Evolutionary conservation across 2,797 vertebrate genomes (phyloP).

Genomic region (Telmatherina bonti): DNA sequence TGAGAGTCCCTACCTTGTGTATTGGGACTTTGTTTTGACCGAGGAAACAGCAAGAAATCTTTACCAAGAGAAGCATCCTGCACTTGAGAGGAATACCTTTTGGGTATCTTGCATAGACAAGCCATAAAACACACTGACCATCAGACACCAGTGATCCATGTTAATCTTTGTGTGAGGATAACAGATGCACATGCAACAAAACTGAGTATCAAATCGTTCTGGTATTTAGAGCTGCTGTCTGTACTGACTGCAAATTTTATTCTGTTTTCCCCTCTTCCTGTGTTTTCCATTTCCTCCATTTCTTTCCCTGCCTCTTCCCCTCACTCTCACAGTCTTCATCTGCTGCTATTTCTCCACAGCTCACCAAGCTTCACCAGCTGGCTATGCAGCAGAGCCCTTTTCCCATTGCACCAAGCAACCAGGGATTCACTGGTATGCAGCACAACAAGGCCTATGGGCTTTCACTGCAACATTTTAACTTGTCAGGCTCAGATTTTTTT

Average conservation of each 20-base stretch:
- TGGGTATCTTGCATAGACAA: constrained; percentile 45
- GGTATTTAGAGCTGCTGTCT: constrained; percentile 40
- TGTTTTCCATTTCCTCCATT: constrained; percentile 70
- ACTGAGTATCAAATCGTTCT: neutral
- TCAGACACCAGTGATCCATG: constrained; percentile 23
- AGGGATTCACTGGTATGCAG: constrained; percentile 95
- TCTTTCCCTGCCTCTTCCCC: constrained; percentile 75
- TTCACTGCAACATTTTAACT: constrained; percentile 6
- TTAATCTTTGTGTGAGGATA: constrained; percentile 10
- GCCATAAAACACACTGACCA: constrained; percentile 17
- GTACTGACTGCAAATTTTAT: constrained; percentile 64
- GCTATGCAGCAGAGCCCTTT: constrained; percentile 99
- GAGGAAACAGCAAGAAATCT: constrained; percentile 41
- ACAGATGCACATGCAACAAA: neutral
- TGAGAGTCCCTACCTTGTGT: constrained; percentile 11
- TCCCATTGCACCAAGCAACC: constrained; percentile 93
- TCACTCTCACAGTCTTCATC: constrained; percentile 83
- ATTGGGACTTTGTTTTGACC: constrained; percentile 31
- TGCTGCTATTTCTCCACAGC: constrained; percentile 87
- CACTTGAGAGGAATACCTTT: constrained; percentile 39
- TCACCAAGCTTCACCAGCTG: constrained; percentile 99
- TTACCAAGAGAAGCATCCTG: constrained; percentile 42
- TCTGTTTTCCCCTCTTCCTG: constrained; percentile 67
- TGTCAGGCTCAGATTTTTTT: neutral
- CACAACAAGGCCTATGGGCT: neutral